Conservation (phyloP, 1,140 invertebrate species). For the Ceratina australensis region DNA sequence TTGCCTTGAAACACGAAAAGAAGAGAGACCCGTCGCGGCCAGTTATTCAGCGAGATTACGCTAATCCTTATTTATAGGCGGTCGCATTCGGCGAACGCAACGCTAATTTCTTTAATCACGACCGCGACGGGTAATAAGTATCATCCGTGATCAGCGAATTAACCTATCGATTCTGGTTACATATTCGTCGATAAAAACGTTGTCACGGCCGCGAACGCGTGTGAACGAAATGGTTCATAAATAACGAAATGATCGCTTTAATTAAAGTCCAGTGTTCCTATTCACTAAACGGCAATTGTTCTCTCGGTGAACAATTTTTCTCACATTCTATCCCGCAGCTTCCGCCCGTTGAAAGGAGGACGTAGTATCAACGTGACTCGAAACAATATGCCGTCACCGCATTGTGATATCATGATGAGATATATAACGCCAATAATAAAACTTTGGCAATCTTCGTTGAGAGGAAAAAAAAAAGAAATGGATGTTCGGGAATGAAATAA, state of each 20-base stretch:
- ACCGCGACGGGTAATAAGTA: slow-evolving; percentile 1
- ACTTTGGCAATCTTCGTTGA: slow-evolving; percentile 60
- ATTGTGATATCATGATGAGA: slow-evolving; percentile 49
- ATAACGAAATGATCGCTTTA: neutral
- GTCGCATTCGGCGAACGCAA: slow-evolving; percentile 17
- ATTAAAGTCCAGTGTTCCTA: neutral
- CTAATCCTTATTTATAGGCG: slow-evolving; percentile 60
- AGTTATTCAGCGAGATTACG: slow-evolving; percentile 50
- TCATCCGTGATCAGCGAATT: neutral
- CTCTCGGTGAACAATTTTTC: slow-evolving; percentile 7
- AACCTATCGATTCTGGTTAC: no score
- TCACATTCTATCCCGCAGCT: neutral
- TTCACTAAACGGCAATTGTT: slow-evolving; percentile 3
- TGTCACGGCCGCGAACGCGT: no score
- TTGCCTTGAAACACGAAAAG: slow-evolving; percentile 38
- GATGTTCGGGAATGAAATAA: slow-evolving; percentile 47
- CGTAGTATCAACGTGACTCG: slow-evolving; percentile 16
- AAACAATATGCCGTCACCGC: slow-evolving; percentile 17
- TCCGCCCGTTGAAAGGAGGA: neutral
- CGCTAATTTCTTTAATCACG: slow-evolving; percentile 57
- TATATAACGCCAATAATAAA: slow-evolving; percentile 53
- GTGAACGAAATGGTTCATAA: no score
- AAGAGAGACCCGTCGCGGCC: neutral
- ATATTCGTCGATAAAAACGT: neutral
- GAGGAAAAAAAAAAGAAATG: neutral